phyloP scores from a whole-genome alignment of 2,797 vertebrate species.

The Mastacembelus armatus region DNA sequence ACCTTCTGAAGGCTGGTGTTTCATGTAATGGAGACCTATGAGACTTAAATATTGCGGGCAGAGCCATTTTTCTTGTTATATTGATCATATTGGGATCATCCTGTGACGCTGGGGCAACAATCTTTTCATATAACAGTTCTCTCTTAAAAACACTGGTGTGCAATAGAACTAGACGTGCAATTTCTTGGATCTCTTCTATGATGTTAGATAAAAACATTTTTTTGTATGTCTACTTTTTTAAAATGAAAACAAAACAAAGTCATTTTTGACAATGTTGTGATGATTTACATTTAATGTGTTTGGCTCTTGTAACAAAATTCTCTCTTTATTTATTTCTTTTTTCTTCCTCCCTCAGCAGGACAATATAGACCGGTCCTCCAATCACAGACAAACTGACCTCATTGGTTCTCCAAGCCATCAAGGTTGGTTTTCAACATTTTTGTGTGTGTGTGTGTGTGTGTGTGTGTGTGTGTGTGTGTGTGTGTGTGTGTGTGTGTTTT shows the following conservation, averaged over 20 bases:
- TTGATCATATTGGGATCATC: too few relatives aligned
- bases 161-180: too few relatives aligned
- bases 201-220: too few relatives aligned
- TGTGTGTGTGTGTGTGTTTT: constrained; percentile 3
- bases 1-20: background rate
- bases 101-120: too few relatives aligned
- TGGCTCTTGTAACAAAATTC: constrained; percentile 3
- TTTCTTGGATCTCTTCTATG: too few relatives aligned
- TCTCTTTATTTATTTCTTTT: background rate
- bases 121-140: too few relatives aligned
- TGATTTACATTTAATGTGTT: background rate
- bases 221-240: too few relatives aligned
- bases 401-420: constrained; percentile 87
- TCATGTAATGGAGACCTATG: background rate
- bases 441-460: constrained; percentile 4
- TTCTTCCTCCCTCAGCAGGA: constrained; percentile 84
- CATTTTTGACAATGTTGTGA: background rate
- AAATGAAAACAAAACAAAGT: too few relatives aligned
- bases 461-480: constrained; percentile 7
- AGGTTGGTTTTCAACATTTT: constrained; percentile 87
- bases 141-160: too few relatives aligned
- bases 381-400: constrained; percentile 84
- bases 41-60: background rate
- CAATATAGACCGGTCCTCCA: constrained; percentile 89
- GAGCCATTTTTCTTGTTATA: too few relatives aligned